Evolutionary conservation across 1,140 invertebrate species (phyloP), one percentile per base, ranked within the genome.

Genomic region (Ditylenchus dipsaci): DNA sequence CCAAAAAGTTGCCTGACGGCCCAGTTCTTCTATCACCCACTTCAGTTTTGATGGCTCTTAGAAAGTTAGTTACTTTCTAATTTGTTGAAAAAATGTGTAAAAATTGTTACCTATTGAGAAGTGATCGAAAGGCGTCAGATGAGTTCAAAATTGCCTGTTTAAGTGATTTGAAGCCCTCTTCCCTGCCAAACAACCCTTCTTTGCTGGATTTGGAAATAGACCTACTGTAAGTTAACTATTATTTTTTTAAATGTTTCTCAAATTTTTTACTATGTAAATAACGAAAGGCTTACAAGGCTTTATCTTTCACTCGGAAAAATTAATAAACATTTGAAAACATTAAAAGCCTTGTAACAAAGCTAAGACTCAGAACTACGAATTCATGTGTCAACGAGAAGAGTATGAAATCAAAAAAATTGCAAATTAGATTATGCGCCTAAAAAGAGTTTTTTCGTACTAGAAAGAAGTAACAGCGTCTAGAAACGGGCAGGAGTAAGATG

Each of bases 111-210:
- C 30, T 65, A 13, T 79, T 90, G 94, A 58, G 96, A 99, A 86
- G 95, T 99, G n/a, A 98, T 99, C 80, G 94, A 97, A 82, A 93
- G 92, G 84, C 97, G 96, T 81, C 96, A 0, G 95, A 99, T 84
- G 92, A 96, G 84, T 99, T 99, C 83, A 99, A 99, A 53, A 99
- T 98, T 68, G 91, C 91, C 53, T 98, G 95, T 84, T 86, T 99
- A 29, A 91, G 89, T 72, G 95, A 99, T 84, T 94, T 99, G 69
- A 91, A 77, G 90, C 90, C 33, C 86, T 99, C 0, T 99, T 98
- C 85, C 92, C 93, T 0, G 83, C 87, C 0, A 87, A 87, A 56
- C 88, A 91, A 82, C 95, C 96, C 8, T 97, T 98, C 84, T 97
- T 95, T 84, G 95, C 95, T 67, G 96, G 95, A 56, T 99, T 97